Conservation (phyloP, 2,113 vertebrate genomes). For the Megaleporinus macrocephalus region DNA sequence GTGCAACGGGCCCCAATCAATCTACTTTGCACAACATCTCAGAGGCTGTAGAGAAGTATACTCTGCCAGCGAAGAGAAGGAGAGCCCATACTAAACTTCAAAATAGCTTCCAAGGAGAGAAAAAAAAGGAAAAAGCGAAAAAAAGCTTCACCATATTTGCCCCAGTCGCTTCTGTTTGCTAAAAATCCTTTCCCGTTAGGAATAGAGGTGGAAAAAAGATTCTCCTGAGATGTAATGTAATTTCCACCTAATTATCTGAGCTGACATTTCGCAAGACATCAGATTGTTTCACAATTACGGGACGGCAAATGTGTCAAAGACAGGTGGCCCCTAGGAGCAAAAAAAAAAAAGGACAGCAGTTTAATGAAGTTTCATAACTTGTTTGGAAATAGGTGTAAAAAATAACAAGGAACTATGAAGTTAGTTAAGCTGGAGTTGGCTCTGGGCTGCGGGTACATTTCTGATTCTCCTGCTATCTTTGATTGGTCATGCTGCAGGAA, state of each 20-base stretch:
- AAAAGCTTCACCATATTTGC: background rate
- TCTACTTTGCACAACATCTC: conserved; percentile 48
- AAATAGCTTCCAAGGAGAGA: conserved; percentile 1
- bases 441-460: conserved; percentile 5
- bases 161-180: conserved; percentile 15
- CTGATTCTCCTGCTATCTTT: conserved; percentile 21
- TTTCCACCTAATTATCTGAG: conserved; percentile 72
- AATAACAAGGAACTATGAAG: background rate
- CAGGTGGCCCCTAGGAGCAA: background rate
- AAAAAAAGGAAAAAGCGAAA: too few relatives aligned
- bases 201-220: conserved; percentile 13
- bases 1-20: conserved; percentile 71
- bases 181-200: background rate
- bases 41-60: background rate
- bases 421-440: background rate
- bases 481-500: conserved; percentile 25
- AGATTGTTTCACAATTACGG: conserved; percentile 56
- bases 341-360: background rate
- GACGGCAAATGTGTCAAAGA: conserved; percentile 53
- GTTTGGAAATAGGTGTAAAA: conserved; percentile 3
- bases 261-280: conserved; percentile 51
- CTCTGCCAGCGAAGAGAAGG: background rate
- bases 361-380: background rate
- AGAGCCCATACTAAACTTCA: background rate
- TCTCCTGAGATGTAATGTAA: conserved; percentile 59